phyloP scores from a whole-genome alignment of 2,797 vertebrate genomes.

The Eospalax fontanierii region DNA sequence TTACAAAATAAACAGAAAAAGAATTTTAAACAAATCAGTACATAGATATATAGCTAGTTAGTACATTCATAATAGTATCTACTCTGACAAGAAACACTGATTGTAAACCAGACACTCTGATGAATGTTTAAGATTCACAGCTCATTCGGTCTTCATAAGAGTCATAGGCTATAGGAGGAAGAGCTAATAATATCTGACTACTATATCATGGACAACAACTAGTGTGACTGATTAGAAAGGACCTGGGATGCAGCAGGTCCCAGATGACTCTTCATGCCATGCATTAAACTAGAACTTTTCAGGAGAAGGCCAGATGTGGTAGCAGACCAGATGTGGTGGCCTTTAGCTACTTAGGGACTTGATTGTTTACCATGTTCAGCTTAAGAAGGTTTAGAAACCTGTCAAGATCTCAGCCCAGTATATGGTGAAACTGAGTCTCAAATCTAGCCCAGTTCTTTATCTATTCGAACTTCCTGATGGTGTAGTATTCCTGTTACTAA shows the following conservation, averaged over 20 bases:
- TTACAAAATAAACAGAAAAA: constrained; percentile 11
- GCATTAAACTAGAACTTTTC: not conserved
- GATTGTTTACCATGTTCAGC: not conserved
- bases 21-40: not conserved
- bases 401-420: not conserved
- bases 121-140: not conserved
- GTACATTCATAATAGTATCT: not conserved
- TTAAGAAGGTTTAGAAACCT: not conserved
- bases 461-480: not conserved
- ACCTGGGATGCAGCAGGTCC: fast-evolving
- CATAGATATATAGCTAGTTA: not conserved
- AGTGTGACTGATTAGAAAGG: not conserved
- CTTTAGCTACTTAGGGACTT: not conserved
- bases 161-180: not conserved
- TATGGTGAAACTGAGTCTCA: not conserved
- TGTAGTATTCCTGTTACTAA: not conserved
- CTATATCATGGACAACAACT: too few relatives aligned
- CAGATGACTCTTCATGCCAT: not conserved
- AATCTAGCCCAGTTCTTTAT: not conserved
- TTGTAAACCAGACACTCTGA: fast-evolving
- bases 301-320: not conserved
- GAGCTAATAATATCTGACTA: not conserved
- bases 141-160: not conserved
- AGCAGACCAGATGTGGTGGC: not conserved
- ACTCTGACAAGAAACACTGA: not conserved